Percentiles rank a stretch among this genome's conserved stretches.
Evolutionary conservation across 2,113 vertebrate species (phyloP).

Genomic region (Ictidomys tridecemlineatus): DNA sequence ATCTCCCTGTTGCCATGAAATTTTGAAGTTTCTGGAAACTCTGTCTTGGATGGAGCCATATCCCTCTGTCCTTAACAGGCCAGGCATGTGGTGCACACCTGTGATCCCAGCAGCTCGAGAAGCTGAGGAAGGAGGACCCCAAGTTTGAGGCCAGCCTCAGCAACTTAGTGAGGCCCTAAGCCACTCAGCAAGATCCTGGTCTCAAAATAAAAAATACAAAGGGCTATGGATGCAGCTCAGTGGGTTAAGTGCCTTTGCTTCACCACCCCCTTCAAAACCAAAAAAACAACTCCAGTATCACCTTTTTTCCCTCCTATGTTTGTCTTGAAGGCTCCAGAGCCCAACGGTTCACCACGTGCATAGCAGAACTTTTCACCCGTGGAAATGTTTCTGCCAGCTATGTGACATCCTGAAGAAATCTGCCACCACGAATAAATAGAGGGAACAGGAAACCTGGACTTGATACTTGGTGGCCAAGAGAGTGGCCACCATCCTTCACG

Average conservation of each 20-base stretch:
- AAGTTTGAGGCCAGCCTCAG: too few species aligned
- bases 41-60: neutral
- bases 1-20: too few species aligned
- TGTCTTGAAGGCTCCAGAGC: neutral
- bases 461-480: neutral
- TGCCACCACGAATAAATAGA: neutral
- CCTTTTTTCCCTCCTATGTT: neutral
- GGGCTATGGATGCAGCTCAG: too few species aligned
- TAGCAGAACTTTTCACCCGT: neutral
- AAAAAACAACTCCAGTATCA: too few species aligned
- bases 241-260: too few species aligned
- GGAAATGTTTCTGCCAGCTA: neutral
- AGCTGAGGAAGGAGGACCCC: too few species aligned
- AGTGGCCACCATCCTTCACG: neutral
- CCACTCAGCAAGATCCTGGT: too few species aligned
- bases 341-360: neutral
- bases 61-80: neutral
- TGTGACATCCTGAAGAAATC: neutral
- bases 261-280: too few species aligned
- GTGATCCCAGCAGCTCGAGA: too few species aligned
- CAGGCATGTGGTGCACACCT: too few species aligned
- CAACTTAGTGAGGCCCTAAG: too few species aligned
- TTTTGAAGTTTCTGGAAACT: neutral
- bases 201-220: too few species aligned
- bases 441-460: neutral